Evolutionary conservation across 2,797 vertebrate genomes (phyloP).

Genomic region (Graptemys geographica): DNA sequence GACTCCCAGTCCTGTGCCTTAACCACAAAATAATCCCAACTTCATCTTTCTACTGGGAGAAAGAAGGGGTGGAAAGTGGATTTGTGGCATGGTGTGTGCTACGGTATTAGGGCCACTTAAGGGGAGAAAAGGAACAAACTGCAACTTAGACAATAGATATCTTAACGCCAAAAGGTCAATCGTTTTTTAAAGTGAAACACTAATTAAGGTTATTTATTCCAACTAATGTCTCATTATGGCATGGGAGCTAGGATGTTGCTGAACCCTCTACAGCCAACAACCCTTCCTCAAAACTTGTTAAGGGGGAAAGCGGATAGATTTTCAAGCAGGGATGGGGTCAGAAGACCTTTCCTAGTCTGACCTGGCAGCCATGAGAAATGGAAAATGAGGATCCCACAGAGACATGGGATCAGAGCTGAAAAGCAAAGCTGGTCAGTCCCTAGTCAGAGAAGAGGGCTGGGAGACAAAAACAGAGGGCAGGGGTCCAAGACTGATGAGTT

Average conservation of each 20-base stretch:
- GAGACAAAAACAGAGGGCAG: neutral
- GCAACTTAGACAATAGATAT: neutral
- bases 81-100: neutral
- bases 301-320: conserved; percentile 33
- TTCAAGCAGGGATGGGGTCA: conserved; percentile 39
- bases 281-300: neutral
- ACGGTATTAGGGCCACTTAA: neutral
- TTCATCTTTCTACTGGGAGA: neutral
- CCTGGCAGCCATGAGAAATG: conserved; percentile 33
- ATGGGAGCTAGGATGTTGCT: neutral
- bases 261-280: neutral
- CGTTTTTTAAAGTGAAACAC: neutral
- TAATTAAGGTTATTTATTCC: neutral
- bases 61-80: neutral
- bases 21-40: neutral
- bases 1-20: neutral
- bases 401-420: neutral
- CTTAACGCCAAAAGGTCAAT: neutral
- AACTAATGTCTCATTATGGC: neutral
- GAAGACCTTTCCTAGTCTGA: conserved; percentile 35
- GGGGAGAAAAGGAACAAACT: rapidly evolving
- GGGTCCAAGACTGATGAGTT: conserved; percentile 61
- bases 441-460: neutral
- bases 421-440: conserved; percentile 3
- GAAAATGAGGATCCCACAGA: conserved; percentile 10